phyloP scores from a whole-genome alignment of 2,113 vertebrate genomes.

The Pollimyrus isidori region DNA sequence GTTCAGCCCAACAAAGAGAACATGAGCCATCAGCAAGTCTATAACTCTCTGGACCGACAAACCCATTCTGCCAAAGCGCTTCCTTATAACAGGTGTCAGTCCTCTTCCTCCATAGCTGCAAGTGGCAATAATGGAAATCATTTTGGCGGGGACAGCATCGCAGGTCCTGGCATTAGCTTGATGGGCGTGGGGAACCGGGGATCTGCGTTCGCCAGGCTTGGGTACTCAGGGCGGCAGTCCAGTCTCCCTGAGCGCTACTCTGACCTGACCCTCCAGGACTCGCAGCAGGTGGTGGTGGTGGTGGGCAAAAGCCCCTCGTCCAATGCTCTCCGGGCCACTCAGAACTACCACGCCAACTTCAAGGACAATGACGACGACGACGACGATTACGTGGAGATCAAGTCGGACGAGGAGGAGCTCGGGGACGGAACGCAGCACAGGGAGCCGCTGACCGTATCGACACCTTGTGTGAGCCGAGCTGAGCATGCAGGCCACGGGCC shows the following conservation, averaged over 20 bases:
- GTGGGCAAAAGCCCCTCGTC: conserved; percentile 68
- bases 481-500: conserved; percentile 37
- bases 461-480: not conserved
- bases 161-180: conserved; percentile 36
- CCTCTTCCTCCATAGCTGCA: conserved; percentile 60
- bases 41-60: conserved; percentile 70
- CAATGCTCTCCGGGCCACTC: conserved; percentile 73
- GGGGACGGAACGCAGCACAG: conserved; percentile 30
- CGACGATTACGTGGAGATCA: conserved; percentile 91
- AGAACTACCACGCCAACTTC: conserved; percentile 92
- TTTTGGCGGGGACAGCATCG: conserved; percentile 50
- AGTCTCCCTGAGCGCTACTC: conserved; percentile 65
- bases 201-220: conserved; percentile 33
- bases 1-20: conserved; percentile 71
- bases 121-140: conserved; percentile 57
- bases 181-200: conserved; percentile 43
- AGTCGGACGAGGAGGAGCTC: conserved; percentile 81
- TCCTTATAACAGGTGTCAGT: conserved; percentile 64
- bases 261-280: conserved; percentile 84
- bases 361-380: conserved; percentile 83
- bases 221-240: conserved; percentile 50
- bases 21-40: conserved; percentile 59
- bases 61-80: conserved; percentile 49
- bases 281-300: conserved; percentile 81
- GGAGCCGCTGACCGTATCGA: conserved; percentile 32